These are phyloP conservation scores for Stichopus chloronotus DNA, from an alignment of 35 echinoderm and acorn worm species.

Conservation along the genomic window DNA sequence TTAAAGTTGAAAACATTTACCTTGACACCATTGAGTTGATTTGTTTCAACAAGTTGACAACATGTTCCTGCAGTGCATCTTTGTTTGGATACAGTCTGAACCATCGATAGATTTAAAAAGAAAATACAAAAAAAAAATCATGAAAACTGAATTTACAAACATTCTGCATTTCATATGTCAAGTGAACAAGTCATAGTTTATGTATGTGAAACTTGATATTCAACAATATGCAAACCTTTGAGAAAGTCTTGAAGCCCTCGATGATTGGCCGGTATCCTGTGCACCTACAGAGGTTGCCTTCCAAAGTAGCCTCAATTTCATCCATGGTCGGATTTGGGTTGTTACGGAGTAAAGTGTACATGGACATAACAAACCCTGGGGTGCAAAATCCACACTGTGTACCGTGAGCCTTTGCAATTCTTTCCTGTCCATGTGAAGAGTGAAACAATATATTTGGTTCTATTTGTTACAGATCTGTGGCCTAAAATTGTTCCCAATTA, in stretches of 20 bases:
- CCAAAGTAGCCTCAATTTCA: conserved; percentile 72
- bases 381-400: conserved; percentile 91
- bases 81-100: not conserved
- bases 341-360: conserved; percentile 93
- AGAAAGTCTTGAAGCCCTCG: conserved; percentile 87
- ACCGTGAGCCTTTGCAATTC: conserved; percentile 83
- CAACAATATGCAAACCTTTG: conserved; percentile 57
- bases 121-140: not conserved
- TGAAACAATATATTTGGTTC: no score
- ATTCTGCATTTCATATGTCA: no score
- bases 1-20: not conserved
- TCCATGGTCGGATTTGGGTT: conserved; percentile 82
- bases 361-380: conserved; percentile 90
- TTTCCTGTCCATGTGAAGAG: conserved; percentile 29
- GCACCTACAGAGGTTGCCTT: conserved; percentile 96
- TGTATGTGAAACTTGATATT: not conserved
- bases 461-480: no score
- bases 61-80: not conserved
- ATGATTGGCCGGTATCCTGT: conserved; percentile 95
- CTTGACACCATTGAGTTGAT: not conserved
- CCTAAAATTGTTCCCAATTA: no score
- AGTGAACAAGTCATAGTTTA: not conserved
- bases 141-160: not conserved
- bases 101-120: not conserved
- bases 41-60: not conserved